Percentiles rank a stretch among this genome's conserved stretches.
These are phyloP conservation scores for Chauna torquata DNA, from an alignment of 2,113 vertebrate species.

Conservation along the genomic window DNA sequence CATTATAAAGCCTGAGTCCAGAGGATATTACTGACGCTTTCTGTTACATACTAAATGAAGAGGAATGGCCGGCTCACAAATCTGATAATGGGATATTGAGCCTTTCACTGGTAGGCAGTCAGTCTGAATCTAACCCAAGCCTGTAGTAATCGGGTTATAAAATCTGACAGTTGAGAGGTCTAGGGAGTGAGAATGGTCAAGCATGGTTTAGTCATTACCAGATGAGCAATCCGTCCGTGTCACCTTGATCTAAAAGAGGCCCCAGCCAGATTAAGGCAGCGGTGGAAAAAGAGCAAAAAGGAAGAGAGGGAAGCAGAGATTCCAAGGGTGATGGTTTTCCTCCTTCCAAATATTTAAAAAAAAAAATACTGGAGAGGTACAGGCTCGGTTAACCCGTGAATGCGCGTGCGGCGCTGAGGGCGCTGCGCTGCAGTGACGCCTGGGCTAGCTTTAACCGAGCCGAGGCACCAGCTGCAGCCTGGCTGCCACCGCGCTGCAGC, in stretches of 20 bases:
- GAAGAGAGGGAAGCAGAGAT: background rate
- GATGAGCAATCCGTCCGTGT: background rate
- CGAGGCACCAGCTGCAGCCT: background rate
- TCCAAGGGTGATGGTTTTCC: background rate
- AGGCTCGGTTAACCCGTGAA: background rate
- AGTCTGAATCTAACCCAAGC: slow-evolving; percentile 46
- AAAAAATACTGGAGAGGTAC: background rate
- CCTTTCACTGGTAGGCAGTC: slow-evolving; percentile 51
- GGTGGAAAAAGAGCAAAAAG: background rate
- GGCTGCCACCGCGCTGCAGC: background rate
- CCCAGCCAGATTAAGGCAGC: background rate
- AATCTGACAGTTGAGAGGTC: slow-evolving; percentile 9
- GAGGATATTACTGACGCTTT: slow-evolving; percentile 1
- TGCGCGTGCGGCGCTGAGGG: rapidly evolving
- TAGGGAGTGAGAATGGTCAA: background rate
- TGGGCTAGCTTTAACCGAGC: background rate
- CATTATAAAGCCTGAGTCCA: background rate
- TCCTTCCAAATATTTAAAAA: background rate
- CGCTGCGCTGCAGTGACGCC: rapidly evolving
- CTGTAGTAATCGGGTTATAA: slow-evolving; percentile 48
- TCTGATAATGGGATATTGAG: slow-evolving; percentile 67
- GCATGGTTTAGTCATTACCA: background rate
- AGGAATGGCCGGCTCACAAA: slow-evolving; percentile 31
- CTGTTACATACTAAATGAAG: slow-evolving; percentile 29
- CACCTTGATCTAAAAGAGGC: slow-evolving; percentile 3